Conservation (phyloP, 2,888 invertebrate species). For the Creontiades dilutus region DNA sequence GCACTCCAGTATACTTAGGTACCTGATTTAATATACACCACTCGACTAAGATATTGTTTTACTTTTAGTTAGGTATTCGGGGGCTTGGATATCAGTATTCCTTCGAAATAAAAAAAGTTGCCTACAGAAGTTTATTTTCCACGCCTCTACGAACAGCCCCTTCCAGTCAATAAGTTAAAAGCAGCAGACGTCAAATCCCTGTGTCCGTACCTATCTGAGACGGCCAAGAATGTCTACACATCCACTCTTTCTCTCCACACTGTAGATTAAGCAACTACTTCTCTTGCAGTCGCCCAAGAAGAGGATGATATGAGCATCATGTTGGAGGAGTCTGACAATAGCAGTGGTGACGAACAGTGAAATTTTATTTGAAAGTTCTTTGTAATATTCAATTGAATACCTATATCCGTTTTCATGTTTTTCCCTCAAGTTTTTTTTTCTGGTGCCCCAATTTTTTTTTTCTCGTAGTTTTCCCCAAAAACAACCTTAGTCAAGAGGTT, state of each 20-base stretch:
- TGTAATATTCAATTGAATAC: background rate
- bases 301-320: background rate
- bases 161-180: conserved; percentile 23
- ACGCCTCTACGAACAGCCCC: conserved; percentile 3
- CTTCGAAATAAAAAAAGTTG: too few relatives aligned
- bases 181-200: conserved; percentile 5
- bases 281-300: background rate
- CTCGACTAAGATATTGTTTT: too few relatives aligned
- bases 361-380: background rate
- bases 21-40: too few relatives aligned
- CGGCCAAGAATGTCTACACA: background rate
- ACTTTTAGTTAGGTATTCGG: too few relatives aligned
- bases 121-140: conserved; percentile 14
- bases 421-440: background rate
- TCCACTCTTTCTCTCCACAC: background rate
- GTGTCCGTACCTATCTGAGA: conserved; percentile 9
- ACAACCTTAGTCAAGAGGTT: conserved; percentile 1
- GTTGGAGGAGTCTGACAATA: conserved; percentile 14
- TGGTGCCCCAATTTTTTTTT: background rate
- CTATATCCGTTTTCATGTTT: background rate
- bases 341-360: conserved; percentile 16
- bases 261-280: background rate
- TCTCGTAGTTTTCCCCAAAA: background rate
- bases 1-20: too few relatives aligned
- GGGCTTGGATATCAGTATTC: too few relatives aligned